Evolutionary conservation across 2,888 invertebrate species (phyloP).

Genomic region (Tipula unca): DNA sequence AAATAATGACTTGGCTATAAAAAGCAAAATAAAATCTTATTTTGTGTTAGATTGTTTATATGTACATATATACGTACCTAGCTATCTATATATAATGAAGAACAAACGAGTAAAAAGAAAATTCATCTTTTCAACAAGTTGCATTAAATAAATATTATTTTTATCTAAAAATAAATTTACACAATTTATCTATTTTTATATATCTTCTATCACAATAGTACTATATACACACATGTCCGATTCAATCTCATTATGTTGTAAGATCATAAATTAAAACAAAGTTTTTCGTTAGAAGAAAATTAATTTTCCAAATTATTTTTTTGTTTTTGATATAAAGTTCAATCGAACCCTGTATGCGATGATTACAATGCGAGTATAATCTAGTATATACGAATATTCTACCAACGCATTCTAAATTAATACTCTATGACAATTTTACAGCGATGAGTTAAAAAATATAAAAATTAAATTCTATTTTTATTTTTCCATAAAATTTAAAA

Average conservation of each 20-base stretch:
- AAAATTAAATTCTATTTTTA: background rate
- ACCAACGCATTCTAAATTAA: background rate
- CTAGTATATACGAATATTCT: background rate
- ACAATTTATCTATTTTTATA: constrained; percentile 8
- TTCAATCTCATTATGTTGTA: background rate
- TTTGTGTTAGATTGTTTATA: background rate
- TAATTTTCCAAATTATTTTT: background rate
- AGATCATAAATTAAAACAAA: background rate
- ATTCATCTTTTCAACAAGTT: background rate
- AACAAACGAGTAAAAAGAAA: background rate
- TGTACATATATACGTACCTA: background rate
- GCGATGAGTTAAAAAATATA: background rate
- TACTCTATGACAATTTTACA: background rate
- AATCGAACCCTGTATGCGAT: background rate
- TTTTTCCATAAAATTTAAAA: background rate
- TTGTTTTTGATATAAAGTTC: background rate
- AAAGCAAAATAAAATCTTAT: background rate
- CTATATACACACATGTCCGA: background rate
- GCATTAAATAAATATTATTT: constrained; percentile 2
- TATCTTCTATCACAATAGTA: background rate
- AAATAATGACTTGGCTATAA: background rate
- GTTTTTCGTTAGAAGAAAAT: background rate
- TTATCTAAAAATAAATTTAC: background rate
- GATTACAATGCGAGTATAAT: background rate
- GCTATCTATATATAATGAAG: background rate